phyloP scores from a whole-genome alignment of 2,888 invertebrate species.

The Hypena proboscidalis region DNA sequence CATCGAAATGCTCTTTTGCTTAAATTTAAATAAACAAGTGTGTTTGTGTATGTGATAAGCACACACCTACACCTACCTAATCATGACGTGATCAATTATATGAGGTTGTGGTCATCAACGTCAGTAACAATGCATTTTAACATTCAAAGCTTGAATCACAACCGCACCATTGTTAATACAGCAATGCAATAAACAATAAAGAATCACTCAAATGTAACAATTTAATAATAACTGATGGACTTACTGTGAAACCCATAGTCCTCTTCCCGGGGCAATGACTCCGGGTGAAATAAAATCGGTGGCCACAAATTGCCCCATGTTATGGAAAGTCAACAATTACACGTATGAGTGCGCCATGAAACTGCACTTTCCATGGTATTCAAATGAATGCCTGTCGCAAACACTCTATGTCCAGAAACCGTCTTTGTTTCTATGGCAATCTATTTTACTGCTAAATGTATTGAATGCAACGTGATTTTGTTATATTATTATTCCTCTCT shows the following conservation, averaged over 20 bases:
- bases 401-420: conserved; percentile 21
- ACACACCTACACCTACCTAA: too few relatives aligned
- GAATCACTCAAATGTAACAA: conserved; percentile 24
- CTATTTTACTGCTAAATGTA: too few relatives aligned
- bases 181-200: conserved; percentile 8
- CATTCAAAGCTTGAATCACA: background rate
- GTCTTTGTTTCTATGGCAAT: conserved; percentile 32
- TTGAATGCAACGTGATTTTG: too few relatives aligned
- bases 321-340: conserved; percentile 70
- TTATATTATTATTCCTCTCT: too few relatives aligned
- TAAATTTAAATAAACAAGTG: too few relatives aligned
- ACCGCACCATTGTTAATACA: background rate
- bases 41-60: too few relatives aligned
- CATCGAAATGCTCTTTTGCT: too few relatives aligned
- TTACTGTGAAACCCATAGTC: conserved; percentile 24
- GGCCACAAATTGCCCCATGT: conserved; percentile 43
- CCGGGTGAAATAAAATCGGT: conserved; percentile 18
- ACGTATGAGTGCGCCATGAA: conserved; percentile 66
- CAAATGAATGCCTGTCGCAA: conserved; percentile 44
- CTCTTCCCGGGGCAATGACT: conserved; percentile 35
- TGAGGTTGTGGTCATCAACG: background rate
- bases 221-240: conserved; percentile 25
- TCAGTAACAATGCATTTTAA: background rate
- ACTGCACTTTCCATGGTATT: conserved; percentile 60
- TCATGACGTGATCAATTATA: too few relatives aligned